A percentile compares a stretch with the other conserved stretches of the same genome.
Evolutionary conservation across 2,797 vertebrate species (phyloP).

Genomic region (Danio choprae): DNA sequence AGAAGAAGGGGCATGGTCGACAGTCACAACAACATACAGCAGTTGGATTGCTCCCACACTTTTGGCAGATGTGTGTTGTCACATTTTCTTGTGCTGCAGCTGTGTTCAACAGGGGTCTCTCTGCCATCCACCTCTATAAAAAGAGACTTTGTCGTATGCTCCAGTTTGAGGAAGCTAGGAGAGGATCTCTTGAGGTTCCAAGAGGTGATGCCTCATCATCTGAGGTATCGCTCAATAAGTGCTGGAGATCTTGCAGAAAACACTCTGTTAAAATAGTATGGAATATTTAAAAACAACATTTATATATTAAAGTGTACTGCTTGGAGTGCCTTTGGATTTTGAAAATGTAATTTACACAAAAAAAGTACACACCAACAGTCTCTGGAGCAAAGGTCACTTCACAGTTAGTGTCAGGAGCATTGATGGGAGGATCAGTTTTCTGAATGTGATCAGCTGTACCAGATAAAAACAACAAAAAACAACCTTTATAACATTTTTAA

Average conservation of each 20-base stretch:
- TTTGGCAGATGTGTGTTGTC: neutral
- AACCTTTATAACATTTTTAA: neutral
- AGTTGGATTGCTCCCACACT: slow-evolving; percentile 6
- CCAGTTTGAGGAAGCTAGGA: neutral
- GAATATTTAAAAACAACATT: neutral
- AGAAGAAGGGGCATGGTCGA: neutral
- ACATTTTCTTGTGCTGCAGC: neutral
- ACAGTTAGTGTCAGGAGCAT: slow-evolving; percentile 18
- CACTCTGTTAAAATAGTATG: neutral
- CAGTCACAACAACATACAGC: slow-evolving; percentile 7
- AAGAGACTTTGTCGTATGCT: neutral
- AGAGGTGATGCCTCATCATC: neutral
- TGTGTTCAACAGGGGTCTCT: neutral
- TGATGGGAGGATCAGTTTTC: slow-evolving; percentile 11
- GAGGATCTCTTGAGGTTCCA: neutral
- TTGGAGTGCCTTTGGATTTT: neutral
- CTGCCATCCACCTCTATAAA: slow-evolving; percentile 8
- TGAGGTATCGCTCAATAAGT: neutral
- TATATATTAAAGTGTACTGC: neutral
- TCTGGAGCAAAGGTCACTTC: slow-evolving; percentile 7
- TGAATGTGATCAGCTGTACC: slow-evolving; percentile 5
- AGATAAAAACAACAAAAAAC: neutral
- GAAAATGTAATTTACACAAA: neutral
- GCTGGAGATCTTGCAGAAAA: slow-evolving; percentile 1
- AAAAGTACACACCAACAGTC: neutral